Evolutionary conservation across 2,797 vertebrate species (phyloP), one percentile per base, ranked within the genome.

Genomic region (Phrynocephalus forsythii): DNA sequence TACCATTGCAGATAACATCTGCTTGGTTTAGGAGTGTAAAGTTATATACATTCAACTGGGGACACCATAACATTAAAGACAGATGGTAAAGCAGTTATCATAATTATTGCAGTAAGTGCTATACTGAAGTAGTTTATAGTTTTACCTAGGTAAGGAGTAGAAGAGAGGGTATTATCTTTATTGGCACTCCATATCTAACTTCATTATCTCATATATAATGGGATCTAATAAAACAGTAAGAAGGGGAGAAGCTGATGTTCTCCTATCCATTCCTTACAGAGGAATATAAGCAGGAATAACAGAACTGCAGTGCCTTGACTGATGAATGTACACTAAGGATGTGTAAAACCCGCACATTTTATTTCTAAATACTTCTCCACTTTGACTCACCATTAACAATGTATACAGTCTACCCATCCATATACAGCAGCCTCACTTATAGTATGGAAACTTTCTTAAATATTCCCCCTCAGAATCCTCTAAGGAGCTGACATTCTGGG

Each of bases 71-170:
- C 87, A 86, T 93, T 94, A 91, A 94, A 95, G 95, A 93, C 95
- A 96, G 95, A 95, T 96, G 96, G 95, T 89, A 90, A 94, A 95
- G 94, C 91, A 94, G 79, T 84, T 92, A 95, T 95, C 93, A 90
- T 94, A 95, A 95, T 95, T 95, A 95, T 89, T 93, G 88, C 92
- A 94, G 94, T 96, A 96, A 95, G 90, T 89, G 77, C 91, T 16
- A 52, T 86, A 81, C 87, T 93, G 92, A 92, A 88, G 78, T 90
- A 90, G 92, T 93, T 92, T 90, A 92, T 93, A 89, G 94, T 94
- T 95, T 94, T 91, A 95, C 95, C 93, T 95, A 91, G 0, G 88
- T 84, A 91, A 91, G 79, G 94, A 95, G 67, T 90, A 89, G 93
- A 94, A 89, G 93, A 90, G 92, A 80, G 87, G 84, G 80, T 88